Percentiles rank a stretch among this genome's conserved stretches.
Conservation (phyloP, 2,888 invertebrate species). For the Leptothorax acervorum region DNA sequence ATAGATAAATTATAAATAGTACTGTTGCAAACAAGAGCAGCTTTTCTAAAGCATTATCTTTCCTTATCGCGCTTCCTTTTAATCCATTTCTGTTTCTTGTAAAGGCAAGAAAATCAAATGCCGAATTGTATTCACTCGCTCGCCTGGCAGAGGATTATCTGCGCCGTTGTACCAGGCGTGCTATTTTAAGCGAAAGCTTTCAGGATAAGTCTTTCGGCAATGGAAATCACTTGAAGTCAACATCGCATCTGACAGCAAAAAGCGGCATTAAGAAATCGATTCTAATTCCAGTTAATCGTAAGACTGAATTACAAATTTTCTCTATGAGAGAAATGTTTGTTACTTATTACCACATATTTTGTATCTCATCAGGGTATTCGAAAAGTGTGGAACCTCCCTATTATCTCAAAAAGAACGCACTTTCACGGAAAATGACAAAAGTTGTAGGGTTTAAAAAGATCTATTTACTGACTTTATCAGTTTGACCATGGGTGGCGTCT, state of each 20-base stretch:
- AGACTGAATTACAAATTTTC: conserved; percentile 5
- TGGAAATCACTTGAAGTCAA: conserved; percentile 45
- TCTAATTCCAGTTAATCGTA: conserved; percentile 2
- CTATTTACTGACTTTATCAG: too few relatives aligned
- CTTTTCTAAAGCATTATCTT: conserved; percentile 32
- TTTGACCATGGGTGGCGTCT: too few relatives aligned
- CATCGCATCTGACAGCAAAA: neutral
- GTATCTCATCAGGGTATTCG: neutral
- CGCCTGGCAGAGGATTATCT: conserved; percentile 61
- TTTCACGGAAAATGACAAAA: too few relatives aligned
- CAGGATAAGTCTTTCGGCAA: conserved; percentile 59
- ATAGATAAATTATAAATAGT: neutral
- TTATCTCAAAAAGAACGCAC: too few relatives aligned
- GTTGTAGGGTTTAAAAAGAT: too few relatives aligned
- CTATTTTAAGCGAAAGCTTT: conserved; percentile 69
- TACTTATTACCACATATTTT: neutral
- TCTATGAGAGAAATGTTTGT: neutral
- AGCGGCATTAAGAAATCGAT: conserved; percentile 17
- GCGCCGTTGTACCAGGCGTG: conserved; percentile 55
- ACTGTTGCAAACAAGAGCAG: neutral
- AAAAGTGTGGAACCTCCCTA: too few relatives aligned
- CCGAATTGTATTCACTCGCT: conserved; percentile 49
- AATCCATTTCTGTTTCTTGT: conserved; percentile 1
- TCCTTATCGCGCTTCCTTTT: conserved; percentile 19
- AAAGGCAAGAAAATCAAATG: conserved; percentile 51